Evolutionary conservation across 2,113 vertebrate species (phyloP).

Genomic region (Passer domesticus): DNA sequence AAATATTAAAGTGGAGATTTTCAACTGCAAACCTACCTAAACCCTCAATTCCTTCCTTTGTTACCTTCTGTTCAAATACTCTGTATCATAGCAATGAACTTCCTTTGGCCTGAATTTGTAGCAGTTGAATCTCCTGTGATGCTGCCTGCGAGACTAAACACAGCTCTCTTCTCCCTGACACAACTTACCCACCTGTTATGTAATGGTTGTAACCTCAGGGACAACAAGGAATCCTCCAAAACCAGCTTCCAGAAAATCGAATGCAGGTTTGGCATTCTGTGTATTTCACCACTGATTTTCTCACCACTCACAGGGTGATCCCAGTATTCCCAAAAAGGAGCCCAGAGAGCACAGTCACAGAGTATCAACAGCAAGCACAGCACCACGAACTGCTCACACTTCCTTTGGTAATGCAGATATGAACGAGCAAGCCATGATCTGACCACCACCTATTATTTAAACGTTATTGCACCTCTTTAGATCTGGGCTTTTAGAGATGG

Average conservation of each 20-base stretch:
- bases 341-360: accelerated
- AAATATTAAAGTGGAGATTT: neutral
- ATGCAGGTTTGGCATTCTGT: neutral
- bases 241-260: neutral
- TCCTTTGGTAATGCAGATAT: accelerated
- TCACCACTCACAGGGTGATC: neutral
- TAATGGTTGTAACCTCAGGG: neutral
- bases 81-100: neutral
- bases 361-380: accelerated
- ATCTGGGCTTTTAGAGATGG: neutral
- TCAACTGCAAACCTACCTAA: neutral
- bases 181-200: neutral
- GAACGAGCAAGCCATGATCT: neutral
- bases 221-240: neutral
- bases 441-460: accelerated
- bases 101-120: neutral
- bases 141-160: neutral
- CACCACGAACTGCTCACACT: neutral
- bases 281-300: neutral
- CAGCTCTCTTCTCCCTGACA: neutral
- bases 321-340: neutral
- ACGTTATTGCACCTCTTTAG: accelerated
- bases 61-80: neutral
- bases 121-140: neutral
- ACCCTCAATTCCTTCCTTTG: neutral